Evolutionary conservation across 2,888 invertebrate genomes (phyloP).

Genomic region (Oscheius sp.): DNA sequence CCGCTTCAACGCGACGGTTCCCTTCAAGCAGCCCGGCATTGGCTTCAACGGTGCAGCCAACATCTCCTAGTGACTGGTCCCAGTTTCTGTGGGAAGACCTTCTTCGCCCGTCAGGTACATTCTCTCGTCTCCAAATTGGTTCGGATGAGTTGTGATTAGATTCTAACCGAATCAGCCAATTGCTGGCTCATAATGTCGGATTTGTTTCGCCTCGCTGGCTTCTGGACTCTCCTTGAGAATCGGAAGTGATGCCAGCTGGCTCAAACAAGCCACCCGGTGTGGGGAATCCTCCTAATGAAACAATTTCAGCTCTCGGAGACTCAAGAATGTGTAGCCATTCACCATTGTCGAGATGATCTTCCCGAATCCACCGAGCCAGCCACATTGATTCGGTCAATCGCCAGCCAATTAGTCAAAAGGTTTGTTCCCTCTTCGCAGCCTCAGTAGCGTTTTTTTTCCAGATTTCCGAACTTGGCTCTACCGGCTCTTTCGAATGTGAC

Average conservation of each 20-base stretch:
- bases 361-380: slow-evolving; percentile 51
- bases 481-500: slow-evolving; percentile 51
- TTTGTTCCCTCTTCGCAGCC: not conserved
- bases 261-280: not conserved
- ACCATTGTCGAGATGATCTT: slow-evolving; percentile 46
- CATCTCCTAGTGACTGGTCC: slow-evolving; percentile 27
- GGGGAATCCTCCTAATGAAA: not conserved
- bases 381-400: slow-evolving; percentile 48
- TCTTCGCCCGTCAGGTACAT: slow-evolving; percentile 46
- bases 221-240: not conserved
- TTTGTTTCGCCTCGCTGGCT: too few species aligned
- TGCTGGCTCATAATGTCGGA: too few species aligned
- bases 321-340: slow-evolving; percentile 49
- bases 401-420: slow-evolving; percentile 32
- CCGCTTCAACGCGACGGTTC: slow-evolving; percentile 21
- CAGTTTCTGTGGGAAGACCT: slow-evolving; percentile 43
- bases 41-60: slow-evolving; percentile 27
- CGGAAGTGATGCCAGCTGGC: not conserved
- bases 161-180: too few species aligned
- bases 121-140: too few species aligned
- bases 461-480: slow-evolving; percentile 56
- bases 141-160: too few species aligned
- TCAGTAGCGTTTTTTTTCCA: not conserved
- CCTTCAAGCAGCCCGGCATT: slow-evolving; percentile 15
- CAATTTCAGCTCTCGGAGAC: slow-evolving; percentile 45